phyloP scores from a whole-genome alignment of 2,113 vertebrate species.

The Sclerurus mexicanus region DNA sequence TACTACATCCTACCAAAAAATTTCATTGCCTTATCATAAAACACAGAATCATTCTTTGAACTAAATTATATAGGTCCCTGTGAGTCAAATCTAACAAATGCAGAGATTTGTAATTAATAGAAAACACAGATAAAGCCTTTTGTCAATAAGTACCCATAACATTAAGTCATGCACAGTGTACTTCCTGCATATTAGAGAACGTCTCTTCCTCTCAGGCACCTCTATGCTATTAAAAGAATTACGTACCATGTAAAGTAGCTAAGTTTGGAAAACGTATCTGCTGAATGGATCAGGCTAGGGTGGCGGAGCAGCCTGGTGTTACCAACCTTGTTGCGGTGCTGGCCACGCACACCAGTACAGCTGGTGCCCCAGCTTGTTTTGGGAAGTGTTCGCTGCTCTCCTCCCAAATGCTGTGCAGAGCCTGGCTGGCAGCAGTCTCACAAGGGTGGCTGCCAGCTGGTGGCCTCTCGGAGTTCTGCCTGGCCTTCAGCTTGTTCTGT shows the following conservation, averaged over 20 bases:
- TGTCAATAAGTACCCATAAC: constrained; percentile 20
- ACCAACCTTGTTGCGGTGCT: not conserved
- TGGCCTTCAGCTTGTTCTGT: not conserved
- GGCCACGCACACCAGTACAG: accelerated
- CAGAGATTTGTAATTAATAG: not conserved
- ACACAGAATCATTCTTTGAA: constrained; percentile 7
- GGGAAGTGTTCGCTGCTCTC: accelerated
- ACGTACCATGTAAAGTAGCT: not conserved
- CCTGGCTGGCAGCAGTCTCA: not conserved
- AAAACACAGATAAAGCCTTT: constrained; percentile 23
- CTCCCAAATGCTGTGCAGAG: accelerated
- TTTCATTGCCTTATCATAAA: not conserved
- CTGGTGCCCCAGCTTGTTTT: not conserved
- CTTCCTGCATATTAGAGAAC: not conserved
- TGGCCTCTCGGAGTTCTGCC: not conserved
- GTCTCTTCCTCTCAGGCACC: not conserved
- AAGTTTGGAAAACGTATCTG: not conserved
- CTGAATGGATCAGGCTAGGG: not conserved
- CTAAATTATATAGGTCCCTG: not conserved
- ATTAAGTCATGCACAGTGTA: not conserved
- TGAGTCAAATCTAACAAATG: not conserved
- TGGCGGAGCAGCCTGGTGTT: not conserved
- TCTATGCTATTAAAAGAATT: not conserved
- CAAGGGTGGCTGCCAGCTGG: not conserved
- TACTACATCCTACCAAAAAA: not conserved